Evolutionary conservation across 1,140 invertebrate genomes (phyloP).

Genomic region (Nylanderia fulva): DNA sequence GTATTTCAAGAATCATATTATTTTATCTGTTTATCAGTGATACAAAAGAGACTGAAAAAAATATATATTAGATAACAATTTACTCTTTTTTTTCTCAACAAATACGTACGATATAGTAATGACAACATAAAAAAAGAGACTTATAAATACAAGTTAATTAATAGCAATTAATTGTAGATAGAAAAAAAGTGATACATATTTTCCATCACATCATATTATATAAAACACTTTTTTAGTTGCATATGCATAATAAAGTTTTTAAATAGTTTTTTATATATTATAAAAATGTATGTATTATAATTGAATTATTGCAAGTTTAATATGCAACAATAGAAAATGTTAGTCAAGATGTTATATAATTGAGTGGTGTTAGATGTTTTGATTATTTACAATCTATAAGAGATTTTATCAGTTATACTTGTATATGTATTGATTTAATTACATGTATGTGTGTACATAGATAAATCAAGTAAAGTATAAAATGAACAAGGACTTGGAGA

Average conservation of each 20-base stretch:
- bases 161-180: background rate
- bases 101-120: background rate
- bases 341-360: conserved; percentile 11
- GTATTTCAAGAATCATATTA: background rate
- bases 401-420: conserved; percentile 29
- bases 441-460: background rate
- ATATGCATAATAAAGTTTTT: background rate
- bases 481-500: background rate
- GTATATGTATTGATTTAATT: conserved; percentile 19
- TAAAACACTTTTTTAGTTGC: no score
- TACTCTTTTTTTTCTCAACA: background rate
- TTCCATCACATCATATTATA: background rate
- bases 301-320: background rate
- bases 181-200: background rate
- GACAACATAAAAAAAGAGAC: background rate
- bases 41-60: background rate
- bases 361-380: background rate
- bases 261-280: background rate
- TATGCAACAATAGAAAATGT: background rate
- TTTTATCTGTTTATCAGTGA: background rate
- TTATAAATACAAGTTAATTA: background rate
- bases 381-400: background rate
- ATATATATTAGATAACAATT: conserved; percentile 13
- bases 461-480: background rate
- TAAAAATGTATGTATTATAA: background rate